phyloP scores from a whole-genome alignment of 2,888 invertebrate species.

The Gibbula magus region DNA sequence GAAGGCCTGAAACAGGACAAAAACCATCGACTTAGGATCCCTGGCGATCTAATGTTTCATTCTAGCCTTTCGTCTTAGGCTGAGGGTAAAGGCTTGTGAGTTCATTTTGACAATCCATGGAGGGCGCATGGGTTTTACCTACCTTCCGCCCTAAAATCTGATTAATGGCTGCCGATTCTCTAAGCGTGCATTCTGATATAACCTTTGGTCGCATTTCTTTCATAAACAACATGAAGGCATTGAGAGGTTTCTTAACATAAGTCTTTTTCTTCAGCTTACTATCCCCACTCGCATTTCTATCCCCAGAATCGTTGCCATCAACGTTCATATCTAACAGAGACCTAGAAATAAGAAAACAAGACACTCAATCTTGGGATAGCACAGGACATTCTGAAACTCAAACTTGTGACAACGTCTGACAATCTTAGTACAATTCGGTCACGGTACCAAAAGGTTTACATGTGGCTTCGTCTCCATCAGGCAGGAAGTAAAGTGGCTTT shows the following conservation, averaged over 20 bases:
- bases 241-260: slow-evolving; percentile 99
- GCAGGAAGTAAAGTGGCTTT: background rate
- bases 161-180: slow-evolving; percentile 99
- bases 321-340: background rate
- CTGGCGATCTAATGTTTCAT: background rate
- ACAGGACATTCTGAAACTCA: background rate
- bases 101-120: background rate
- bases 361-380: background rate
- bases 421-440: background rate
- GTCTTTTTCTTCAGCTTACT: slow-evolving; percentile 63
- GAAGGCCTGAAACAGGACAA: slow-evolving; percentile 10
- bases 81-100: background rate
- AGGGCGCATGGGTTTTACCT: slow-evolving; percentile 58
- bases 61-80: background rate
- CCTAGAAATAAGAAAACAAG: background rate
- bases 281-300: background rate
- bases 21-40: slow-evolving; percentile 19
- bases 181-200: slow-evolving; percentile 97
- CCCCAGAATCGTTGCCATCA: background rate
- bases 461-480: background rate
- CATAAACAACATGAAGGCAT: slow-evolving; percentile 99
- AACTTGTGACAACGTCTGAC: background rate
- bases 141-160: slow-evolving; percentile 99
- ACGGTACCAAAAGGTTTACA: background rate
- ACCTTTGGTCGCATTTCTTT: slow-evolving; percentile 99